Conservation (phyloP, 2,888 invertebrate genomes). For the Nomada hirtipes region DNA sequence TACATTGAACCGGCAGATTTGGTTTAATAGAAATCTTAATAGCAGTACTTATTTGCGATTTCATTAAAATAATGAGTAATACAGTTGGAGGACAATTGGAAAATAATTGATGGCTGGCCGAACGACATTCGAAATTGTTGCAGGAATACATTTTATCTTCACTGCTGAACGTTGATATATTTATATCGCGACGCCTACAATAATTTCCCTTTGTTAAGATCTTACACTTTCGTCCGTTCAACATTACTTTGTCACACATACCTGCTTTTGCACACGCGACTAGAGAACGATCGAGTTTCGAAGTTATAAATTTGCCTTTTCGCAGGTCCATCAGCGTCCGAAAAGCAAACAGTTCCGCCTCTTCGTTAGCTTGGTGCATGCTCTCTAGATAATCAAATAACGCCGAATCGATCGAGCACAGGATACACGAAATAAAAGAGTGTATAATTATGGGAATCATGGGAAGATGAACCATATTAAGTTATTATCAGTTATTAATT, state of each 20-base stretch:
- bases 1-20: no score
- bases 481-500: conserved; percentile 78
- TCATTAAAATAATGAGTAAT: neutral
- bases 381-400: conserved; percentile 80
- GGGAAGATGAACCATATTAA: conserved; percentile 76
- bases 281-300: conserved; percentile 42
- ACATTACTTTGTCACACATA: neutral
- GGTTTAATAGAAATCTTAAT: no score
- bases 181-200: no score
- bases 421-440: conserved; percentile 82
- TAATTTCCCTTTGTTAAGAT: no score
- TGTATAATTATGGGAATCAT: conserved; percentile 80
- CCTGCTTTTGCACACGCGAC: conserved; percentile 26
- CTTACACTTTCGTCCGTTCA: no score
- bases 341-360: conserved; percentile 74
- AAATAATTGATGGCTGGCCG: no score
- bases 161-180: no score
- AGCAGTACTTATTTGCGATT: no score
- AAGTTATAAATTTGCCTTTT: conserved; percentile 61
- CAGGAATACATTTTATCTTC: no score
- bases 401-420: conserved; percentile 74
- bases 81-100: neutral
- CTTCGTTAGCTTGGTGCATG: conserved; percentile 74
- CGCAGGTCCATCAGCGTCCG: conserved; percentile 53
- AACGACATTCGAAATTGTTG: no score